Evolutionary conservation across 1,140 invertebrate genomes (phyloP).

Genomic region (Elysia chlorotica): DNA sequence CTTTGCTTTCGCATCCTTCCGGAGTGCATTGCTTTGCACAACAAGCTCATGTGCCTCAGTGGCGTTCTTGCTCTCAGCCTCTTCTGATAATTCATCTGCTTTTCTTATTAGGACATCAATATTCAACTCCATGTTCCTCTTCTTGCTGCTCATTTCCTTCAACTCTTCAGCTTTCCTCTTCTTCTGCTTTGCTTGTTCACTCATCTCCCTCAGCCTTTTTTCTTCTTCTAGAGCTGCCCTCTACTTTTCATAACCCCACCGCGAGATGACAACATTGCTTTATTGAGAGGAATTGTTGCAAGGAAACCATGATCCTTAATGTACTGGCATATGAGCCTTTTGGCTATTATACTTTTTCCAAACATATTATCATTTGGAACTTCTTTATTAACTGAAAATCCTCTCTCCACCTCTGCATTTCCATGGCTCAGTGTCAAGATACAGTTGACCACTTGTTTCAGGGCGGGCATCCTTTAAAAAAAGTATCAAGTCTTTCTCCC

Average conservation of each 20-base stretch:
- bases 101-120: neutral
- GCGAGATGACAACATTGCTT: neutral
- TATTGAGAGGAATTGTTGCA: conserved; percentile 10
- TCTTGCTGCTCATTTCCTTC: neutral
- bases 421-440: conserved; percentile 37
- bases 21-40: neutral
- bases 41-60: neutral
- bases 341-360: conserved; percentile 29
- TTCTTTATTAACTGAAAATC: conserved; percentile 38
- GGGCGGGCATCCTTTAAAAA: conserved; percentile 16
- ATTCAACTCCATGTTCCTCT: neutral
- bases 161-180: neutral
- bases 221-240: conserved; percentile 23
- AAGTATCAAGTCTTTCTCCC: conserved; percentile 23
- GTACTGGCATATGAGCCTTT: conserved; percentile 29
- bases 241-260: conserved; percentile 19
- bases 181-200: neutral
- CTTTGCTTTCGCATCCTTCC: neutral
- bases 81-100: conserved; percentile 11
- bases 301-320: conserved; percentile 19
- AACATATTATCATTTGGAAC: conserved; percentile 33
- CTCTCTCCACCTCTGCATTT: conserved; percentile 37
- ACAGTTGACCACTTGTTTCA: conserved; percentile 25
- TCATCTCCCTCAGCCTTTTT: conserved; percentile 15
- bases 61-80: neutral